These are phyloP conservation scores for Drosophila picticornis DNA, from an alignment of 2,888 invertebrate genomes.

Conservation along the genomic window DNA sequence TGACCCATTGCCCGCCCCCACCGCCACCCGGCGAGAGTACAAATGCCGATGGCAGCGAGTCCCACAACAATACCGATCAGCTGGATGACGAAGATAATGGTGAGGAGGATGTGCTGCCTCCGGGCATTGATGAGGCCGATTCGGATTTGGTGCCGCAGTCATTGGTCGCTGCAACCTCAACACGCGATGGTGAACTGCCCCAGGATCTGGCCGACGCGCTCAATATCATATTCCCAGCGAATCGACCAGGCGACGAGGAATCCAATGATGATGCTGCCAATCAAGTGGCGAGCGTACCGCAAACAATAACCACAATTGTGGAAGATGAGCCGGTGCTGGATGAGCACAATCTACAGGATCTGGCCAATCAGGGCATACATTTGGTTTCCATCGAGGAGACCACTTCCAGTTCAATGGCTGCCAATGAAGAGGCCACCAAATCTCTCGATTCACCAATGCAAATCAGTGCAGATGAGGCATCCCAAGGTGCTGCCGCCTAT, in stretches of 20 bases:
- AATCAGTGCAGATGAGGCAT: conserved; percentile 38
- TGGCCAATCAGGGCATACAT: conserved; percentile 84
- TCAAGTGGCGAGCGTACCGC: conserved; percentile 35
- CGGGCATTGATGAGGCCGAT: conserved; percentile 84
- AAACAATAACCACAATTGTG: conserved; percentile 76
- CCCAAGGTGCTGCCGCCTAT: conserved; percentile 18
- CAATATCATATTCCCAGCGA: conserved; percentile 87
- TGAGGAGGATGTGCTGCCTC: conserved; percentile 83
- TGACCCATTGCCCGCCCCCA: conserved; percentile 84
- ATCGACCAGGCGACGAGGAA: conserved; percentile 79
- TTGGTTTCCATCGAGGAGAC: conserved; percentile 82
- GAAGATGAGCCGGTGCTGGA: conserved; percentile 70
- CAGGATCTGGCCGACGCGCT: conserved; percentile 88
- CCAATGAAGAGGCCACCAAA: conserved; percentile 27
- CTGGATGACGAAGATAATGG: conserved; percentile 56
- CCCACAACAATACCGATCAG: conserved; percentile 19
- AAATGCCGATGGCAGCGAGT: conserved; percentile 20
- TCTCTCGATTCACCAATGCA: conserved; percentile 36
- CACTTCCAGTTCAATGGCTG: conserved; percentile 59
- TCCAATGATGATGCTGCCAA: conserved; percentile 52
- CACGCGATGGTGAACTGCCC: conserved; percentile 86
- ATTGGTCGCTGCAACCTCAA: conserved; percentile 85
- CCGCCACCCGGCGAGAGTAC: conserved; percentile 76
- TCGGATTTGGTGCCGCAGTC: conserved; percentile 85
- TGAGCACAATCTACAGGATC: conserved; percentile 79